Percentiles rank a stretch among this genome's conserved stretches.
Conservation (phyloP, 2,113 vertebrate species). For the Mus pahari region DNA sequence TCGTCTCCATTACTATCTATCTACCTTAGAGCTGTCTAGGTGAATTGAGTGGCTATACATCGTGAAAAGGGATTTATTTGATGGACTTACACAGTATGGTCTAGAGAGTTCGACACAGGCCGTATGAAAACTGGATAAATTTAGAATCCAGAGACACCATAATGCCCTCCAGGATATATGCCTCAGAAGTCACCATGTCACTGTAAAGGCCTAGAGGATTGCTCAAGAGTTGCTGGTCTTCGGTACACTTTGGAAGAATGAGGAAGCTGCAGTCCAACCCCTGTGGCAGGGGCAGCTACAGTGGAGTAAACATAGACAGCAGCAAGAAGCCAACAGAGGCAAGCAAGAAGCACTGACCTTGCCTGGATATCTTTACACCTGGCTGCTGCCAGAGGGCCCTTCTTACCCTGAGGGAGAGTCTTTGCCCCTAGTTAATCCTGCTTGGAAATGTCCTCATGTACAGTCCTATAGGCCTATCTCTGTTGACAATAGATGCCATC, state of each 20-base stretch:
- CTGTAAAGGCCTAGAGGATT: neutral
- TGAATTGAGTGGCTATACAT: neutral
- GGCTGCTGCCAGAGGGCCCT: neutral
- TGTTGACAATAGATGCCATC: neutral
- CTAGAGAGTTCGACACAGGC: neutral
- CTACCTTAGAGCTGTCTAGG: neutral
- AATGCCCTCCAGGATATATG: neutral
- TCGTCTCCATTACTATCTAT: neutral
- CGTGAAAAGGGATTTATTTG: neutral
- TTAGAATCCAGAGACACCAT: neutral
- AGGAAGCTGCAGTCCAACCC: neutral
- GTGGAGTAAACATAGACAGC: neutral
- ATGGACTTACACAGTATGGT: neutral
- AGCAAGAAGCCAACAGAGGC: neutral
- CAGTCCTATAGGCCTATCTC: neutral
- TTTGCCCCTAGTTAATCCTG: neutral
- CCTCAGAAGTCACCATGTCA: neutral
- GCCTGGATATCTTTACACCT: neutral
- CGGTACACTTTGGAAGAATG: neutral
- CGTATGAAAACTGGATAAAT: neutral
- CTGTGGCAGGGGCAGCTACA: neutral
- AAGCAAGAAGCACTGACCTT: neutral
- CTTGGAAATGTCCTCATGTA: neutral
- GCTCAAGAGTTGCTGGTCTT: neutral
- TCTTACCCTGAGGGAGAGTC: neutral